These are phyloP conservation scores for Uloborus diversus DNA, from an alignment of 1,140 invertebrate species.

Conservation along the genomic window DNA sequence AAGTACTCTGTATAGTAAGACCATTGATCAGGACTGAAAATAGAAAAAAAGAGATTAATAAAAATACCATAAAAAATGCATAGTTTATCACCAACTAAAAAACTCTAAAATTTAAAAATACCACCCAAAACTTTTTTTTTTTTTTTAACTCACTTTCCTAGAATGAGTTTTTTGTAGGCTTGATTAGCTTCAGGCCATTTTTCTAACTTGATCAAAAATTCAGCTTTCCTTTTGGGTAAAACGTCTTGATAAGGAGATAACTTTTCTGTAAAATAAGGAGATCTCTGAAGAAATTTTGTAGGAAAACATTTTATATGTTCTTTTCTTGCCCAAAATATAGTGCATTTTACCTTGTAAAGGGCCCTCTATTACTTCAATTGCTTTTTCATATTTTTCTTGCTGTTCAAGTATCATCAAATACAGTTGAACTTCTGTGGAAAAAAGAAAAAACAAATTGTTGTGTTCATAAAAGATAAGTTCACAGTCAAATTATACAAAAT, in stretches of 20 bases:
- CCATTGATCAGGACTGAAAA: slow-evolving; percentile 67
- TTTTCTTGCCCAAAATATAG: no score
- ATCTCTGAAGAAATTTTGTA: no score
- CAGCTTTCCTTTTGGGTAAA: slow-evolving; percentile 74
- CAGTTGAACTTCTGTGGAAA: slow-evolving; percentile 80
- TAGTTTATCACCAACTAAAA: no score
- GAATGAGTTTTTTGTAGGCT: slow-evolving; percentile 75
- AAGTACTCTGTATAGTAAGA: slow-evolving; percentile 66
- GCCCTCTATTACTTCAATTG: slow-evolving; percentile 80
- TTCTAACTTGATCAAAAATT: slow-evolving; percentile 77
- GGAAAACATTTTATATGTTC: no score
- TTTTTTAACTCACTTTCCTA: slow-evolving; percentile 38
- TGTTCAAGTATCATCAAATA: slow-evolving; percentile 91
- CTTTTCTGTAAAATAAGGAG: slow-evolving; percentile 61
- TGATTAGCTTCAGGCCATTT: slow-evolving; percentile 76
- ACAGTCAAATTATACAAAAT: not conserved
- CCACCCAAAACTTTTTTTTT: no score
- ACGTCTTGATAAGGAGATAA: slow-evolving; percentile 65
- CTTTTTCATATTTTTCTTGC: slow-evolving; percentile 82
- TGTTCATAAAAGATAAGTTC: not conserved
- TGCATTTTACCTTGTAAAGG: slow-evolving; percentile 71
- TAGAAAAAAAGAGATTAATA: not conserved
- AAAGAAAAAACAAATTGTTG: not conserved
- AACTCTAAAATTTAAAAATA: no score
- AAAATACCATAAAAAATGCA: not conserved